Evolutionary conservation across 2,888 invertebrate species (phyloP).

Genomic region (Junonia oenone): DNA sequence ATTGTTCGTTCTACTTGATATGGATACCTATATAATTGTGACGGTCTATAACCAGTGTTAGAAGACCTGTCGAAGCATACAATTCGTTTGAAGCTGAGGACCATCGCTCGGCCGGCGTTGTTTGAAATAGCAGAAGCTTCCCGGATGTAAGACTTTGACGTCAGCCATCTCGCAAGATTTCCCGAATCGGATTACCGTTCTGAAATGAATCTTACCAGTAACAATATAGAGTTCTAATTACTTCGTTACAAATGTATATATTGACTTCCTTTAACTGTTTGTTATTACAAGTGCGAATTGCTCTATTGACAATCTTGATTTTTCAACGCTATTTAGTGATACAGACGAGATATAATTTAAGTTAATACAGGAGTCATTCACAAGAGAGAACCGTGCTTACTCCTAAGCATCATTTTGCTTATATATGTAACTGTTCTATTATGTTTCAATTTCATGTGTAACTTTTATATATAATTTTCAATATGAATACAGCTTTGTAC

Average conservation of each 20-base stretch:
- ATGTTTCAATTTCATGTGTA: too few relatives aligned
- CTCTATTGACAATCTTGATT: conserved; percentile 20
- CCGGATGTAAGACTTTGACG: conserved; percentile 64
- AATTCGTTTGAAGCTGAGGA: conserved; percentile 15
- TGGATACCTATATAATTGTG: conserved; percentile 29
- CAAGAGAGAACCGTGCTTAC: too few relatives aligned
- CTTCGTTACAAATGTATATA: conserved; percentile 9
- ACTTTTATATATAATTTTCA: too few relatives aligned
- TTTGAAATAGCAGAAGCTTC: conserved; percentile 69
- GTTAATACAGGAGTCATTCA: too few relatives aligned
- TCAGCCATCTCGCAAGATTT: conserved; percentile 63
- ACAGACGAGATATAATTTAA: not conserved
- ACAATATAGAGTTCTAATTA: conserved; percentile 39
- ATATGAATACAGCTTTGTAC: too few relatives aligned
- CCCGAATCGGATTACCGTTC: conserved; percentile 38
- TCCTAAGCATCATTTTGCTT: too few relatives aligned
- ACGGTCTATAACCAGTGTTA: conserved; percentile 10
- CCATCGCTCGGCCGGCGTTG: conserved; percentile 27
- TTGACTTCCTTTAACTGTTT: conserved; percentile 23
- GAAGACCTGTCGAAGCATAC: conserved; percentile 15
- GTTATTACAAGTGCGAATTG: conserved; percentile 26
- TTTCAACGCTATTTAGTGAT: not conserved
- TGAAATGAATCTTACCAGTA: conserved; percentile 43
- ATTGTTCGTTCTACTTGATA: conserved; percentile 21
- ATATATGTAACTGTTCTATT: too few relatives aligned